Evolutionary conservation across 2,888 invertebrate genomes (phyloP).

Genomic region (Mayetiola destructor): DNA sequence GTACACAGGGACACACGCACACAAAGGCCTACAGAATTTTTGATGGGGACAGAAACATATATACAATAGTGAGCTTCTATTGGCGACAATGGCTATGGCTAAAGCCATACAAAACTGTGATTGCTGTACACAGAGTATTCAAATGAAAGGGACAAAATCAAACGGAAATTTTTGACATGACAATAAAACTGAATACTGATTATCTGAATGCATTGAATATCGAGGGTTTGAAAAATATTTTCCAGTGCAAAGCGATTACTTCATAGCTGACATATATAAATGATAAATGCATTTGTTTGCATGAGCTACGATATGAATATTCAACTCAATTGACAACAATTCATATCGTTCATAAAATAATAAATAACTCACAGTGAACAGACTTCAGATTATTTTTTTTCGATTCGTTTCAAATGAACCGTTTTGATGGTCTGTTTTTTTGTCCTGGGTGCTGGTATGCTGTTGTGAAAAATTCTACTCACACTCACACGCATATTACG

Average conservation of each 20-base stretch:
- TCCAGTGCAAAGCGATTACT: neutral
- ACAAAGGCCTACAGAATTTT: neutral
- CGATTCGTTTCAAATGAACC: too few species aligned
- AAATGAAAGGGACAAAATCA: neutral
- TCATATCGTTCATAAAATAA: too few species aligned
- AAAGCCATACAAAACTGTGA: neutral
- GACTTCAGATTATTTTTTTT: too few species aligned
- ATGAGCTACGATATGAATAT: neutral
- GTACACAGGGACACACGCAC: too few species aligned
- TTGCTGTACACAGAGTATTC: neutral
- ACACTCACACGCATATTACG: too few species aligned
- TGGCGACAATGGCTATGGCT: neutral
- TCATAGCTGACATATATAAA: constrained; percentile 8
- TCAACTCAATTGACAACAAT: too few species aligned
- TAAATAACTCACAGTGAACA: too few species aligned
- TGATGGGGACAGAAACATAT: too few species aligned
- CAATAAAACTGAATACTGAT: neutral
- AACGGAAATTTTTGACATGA: neutral
- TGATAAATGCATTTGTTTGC: neutral
- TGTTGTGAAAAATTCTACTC: too few species aligned
- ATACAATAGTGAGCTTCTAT: neutral
- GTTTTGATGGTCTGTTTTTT: too few species aligned
- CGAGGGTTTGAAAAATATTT: constrained; percentile 6
- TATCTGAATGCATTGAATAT: neutral
- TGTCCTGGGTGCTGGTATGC: too few species aligned